Evolutionary conservation across 2,888 invertebrate genomes (phyloP).

Genomic region (Cylindroiulus punctatus): DNA sequence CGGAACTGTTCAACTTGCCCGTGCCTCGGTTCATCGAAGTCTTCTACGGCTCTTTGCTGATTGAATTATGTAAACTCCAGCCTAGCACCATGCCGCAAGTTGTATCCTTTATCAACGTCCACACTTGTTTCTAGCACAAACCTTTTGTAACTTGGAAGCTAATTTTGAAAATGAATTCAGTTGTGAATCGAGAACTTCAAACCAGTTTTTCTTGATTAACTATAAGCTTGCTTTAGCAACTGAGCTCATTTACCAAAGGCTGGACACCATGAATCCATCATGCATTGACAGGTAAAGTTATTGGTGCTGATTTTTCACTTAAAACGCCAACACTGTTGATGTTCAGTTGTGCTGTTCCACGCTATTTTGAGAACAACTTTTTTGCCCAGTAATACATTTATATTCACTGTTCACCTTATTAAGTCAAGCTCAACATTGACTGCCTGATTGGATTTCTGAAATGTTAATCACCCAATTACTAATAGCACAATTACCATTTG

Average conservation of each 20-base stretch:
- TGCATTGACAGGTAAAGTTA: constrained; percentile 90
- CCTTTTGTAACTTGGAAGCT: no score
- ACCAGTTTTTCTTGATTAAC: constrained; percentile 19
- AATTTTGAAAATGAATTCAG: background rate
- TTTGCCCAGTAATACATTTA: no score
- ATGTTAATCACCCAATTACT: background rate
- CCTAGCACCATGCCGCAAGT: constrained; percentile 96
- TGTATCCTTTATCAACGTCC: constrained; percentile 60
- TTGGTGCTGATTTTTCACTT: no score
- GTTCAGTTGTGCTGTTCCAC: no score
- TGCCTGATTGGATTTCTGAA: background rate
- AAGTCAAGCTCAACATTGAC: no score
- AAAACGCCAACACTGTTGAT: no score
- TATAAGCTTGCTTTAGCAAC: constrained; percentile 88
- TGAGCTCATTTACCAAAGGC: constrained; percentile 93
- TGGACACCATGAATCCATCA: constrained; percentile 96
- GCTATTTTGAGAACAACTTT: no score
- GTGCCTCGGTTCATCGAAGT: constrained; percentile 88
- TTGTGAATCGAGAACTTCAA: background rate
- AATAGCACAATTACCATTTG: no score
- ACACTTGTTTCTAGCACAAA: background rate
- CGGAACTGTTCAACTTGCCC: constrained; percentile 92
- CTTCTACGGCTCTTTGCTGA: constrained; percentile 92
- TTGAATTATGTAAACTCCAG: constrained; percentile 96
- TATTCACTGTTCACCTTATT: no score